Conservation (phyloP, 2,797 vertebrate genomes). For the Phataginus tetradactyla region DNA sequence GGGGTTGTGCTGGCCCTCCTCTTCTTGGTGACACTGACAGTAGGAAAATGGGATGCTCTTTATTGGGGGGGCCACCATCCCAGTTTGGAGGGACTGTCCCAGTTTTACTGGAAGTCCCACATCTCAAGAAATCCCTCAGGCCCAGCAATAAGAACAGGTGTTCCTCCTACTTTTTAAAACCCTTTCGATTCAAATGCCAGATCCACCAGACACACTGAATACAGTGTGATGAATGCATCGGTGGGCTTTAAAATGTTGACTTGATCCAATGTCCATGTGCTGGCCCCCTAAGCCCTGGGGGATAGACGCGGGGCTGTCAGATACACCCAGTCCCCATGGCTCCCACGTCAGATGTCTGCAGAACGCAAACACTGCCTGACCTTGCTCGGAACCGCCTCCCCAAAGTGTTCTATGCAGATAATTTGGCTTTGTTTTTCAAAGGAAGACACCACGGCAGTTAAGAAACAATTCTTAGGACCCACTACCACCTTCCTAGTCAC, state of each 20-base stretch:
- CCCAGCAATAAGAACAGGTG: neutral
- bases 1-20: neutral
- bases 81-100: neutral
- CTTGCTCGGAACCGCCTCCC: neutral
- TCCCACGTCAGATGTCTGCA: neutral
- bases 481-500: neutral
- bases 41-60: neutral
- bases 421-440: neutral
- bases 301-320: neutral
- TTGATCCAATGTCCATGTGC: neutral
- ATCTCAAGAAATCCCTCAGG: neutral
- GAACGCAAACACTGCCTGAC: neutral
- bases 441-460: neutral
- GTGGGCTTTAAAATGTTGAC: neutral
- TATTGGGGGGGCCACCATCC: too few relatives aligned
- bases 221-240: neutral
- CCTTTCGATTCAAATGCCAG: neutral
- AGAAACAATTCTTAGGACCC: neutral
- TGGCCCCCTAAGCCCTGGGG: neutral
- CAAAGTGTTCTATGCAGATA: rapidly evolving
- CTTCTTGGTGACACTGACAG: neutral
- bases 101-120: neutral
- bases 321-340: neutral
- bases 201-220: neutral
- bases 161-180: neutral